Conservation (phyloP, 2,113 vertebrate genomes). For the Pseudopipra pipra region DNA sequence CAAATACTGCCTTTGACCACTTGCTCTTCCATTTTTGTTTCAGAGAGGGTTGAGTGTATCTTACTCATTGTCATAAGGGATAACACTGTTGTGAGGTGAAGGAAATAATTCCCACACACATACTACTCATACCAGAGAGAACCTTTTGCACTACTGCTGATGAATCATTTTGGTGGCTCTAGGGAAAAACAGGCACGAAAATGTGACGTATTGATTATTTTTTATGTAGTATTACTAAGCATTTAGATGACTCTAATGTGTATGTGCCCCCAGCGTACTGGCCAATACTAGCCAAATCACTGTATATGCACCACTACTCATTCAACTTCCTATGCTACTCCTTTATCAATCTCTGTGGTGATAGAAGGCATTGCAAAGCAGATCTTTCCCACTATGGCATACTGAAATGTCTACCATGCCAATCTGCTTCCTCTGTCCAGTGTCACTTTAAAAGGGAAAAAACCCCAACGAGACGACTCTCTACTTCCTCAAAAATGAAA, state of each 20-base stretch:
- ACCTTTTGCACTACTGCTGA: neutral
- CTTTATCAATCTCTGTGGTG: neutral
- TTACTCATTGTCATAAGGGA: neutral
- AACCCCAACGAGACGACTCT: neutral
- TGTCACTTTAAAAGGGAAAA: neutral
- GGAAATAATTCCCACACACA: neutral
- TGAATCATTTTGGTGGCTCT: neutral
- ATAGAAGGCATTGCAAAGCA: neutral
- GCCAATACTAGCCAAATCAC: rapidly evolving
- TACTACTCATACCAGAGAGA: neutral
- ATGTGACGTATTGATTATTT: neutral
- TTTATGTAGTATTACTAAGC: neutral
- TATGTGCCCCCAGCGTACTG: neutral
- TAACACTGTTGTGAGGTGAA: neutral
- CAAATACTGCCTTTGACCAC: neutral
- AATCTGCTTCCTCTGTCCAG: neutral
- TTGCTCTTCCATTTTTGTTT: neutral
- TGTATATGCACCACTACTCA: neutral
- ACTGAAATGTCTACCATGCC: neutral
- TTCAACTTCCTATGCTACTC: neutral
- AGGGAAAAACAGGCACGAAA: neutral
- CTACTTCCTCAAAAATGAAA: neutral
- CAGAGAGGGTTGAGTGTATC: neutral
- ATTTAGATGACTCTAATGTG: neutral
- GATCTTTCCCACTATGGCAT: neutral